Evolutionary conservation across 2,797 vertebrate species (phyloP), one percentile per base, ranked within the genome.

Genomic region (Bovichtus variegatus): DNA sequence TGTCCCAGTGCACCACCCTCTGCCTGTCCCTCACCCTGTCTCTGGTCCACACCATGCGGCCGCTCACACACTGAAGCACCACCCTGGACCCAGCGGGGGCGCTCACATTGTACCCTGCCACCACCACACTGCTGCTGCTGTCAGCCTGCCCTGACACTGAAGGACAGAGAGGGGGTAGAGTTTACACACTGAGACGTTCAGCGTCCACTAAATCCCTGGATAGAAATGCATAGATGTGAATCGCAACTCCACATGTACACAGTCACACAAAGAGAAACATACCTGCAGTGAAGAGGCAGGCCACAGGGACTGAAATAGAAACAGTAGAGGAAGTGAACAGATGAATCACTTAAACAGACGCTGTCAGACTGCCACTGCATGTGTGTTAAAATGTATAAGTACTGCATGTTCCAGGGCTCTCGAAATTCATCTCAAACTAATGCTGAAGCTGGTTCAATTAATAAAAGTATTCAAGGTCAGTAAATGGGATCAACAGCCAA

Each of bases 1-100:
- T 57, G 60, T 99, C 98, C 98, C 98, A 99, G 92, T 99, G 98
- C 27, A 97, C 93, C 62, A 99, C 98, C 0, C 97, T 95, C 87
- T 99, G 97, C 21, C 96, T 95, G 95, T 99, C 98, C 3, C 90
- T 94, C 53, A 97, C 87, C 1, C 93, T 91, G 89, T 98, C 98
- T 70, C 96, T 95, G 31, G 96, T 97, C 97, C 97, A 98, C 75
- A 98, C 95, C 96, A 99, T 98, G 64, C 97, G 96, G 18, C 95
- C 93, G 31, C 97, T 99, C 84, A 96, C 94, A 89, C 97, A 99
- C 65, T 96, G 95, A 83, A 99, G 94, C 54, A 96, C 89, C 0
- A 96, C 94, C 46, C 71, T 91, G 0, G 96, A 93, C 0, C 97
- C 97, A 0, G 92, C 81, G 0, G 91, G 83, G 29, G 95, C 94